phyloP scores from a whole-genome alignment of 2,888 invertebrate species.

The Ypsolopha sequella region DNA sequence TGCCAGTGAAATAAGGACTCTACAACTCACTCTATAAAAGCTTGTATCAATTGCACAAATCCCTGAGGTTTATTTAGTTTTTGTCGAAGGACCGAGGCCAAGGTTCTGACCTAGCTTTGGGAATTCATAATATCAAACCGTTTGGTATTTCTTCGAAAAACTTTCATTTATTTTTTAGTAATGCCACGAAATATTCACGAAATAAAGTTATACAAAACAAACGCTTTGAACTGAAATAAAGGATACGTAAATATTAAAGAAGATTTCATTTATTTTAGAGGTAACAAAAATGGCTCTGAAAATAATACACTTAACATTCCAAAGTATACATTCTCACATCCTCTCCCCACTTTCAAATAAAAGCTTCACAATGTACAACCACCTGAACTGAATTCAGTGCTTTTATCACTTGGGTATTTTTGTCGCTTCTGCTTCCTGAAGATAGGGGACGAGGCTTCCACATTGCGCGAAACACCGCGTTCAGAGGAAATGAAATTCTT shows the following conservation, averaged over 20 bases:
- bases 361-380: conserved; percentile 25
- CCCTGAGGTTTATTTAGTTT: conserved; percentile 22
- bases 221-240: background rate
- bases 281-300: background rate
- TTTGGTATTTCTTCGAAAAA: conserved; percentile 45
- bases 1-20: conserved; percentile 22
- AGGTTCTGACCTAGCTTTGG: conserved; percentile 62
- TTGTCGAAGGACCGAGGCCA: conserved; percentile 41
- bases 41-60: conserved; percentile 17
- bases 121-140: conserved; percentile 64
- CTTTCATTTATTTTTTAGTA: conserved; percentile 21
- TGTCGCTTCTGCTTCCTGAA: conserved; percentile 58
- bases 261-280: background rate
- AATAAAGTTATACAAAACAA: too few relatives aligned
- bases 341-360: conserved; percentile 17
- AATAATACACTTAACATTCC: conserved; percentile 9
- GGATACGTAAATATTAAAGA: conserved; percentile 1
- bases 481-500: conserved; percentile 70
- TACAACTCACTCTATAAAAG: conserved; percentile 26
- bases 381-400: conserved; percentile 43
- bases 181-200: too few relatives aligned
- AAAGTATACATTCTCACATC: conserved; percentile 4
- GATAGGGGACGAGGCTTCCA: conserved; percentile 51
- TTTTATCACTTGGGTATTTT: conserved; percentile 67
- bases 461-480: conserved; percentile 18